These are phyloP conservation scores for Arrhopalites spinosus DNA, from an alignment of 2,888 invertebrate genomes.

Conservation along the genomic window DNA sequence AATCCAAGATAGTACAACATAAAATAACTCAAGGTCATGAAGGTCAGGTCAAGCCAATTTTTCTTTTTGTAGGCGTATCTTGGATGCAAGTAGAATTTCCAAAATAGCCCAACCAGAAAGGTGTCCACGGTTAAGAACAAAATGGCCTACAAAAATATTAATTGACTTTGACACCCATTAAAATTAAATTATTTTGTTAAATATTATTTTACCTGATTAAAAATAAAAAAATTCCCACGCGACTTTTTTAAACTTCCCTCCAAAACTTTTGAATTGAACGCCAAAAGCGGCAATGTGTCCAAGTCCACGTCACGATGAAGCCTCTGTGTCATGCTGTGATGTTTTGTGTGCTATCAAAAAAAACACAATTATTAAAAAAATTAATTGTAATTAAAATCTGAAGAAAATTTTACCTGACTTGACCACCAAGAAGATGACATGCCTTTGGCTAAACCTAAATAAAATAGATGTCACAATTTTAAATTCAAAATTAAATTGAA, in stretches of 20 bases:
- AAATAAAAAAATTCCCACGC: conserved; percentile 48
- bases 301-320: conserved; percentile 51
- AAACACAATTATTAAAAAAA: too few relatives aligned
- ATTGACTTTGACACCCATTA: neutral
- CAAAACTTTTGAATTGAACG: conserved; percentile 50
- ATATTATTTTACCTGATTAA: conserved; percentile 41
- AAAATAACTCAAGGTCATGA: conserved; percentile 49
- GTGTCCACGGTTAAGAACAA: conserved; percentile 52
- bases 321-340: conserved; percentile 54
- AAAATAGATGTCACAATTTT: too few relatives aligned
- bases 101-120: conserved; percentile 46
- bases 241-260: conserved; percentile 44
- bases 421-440: conserved; percentile 49
- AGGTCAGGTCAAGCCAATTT: conserved; percentile 43
- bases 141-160: conserved; percentile 28
- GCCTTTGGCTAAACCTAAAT: too few relatives aligned
- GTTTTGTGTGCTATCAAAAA: too few relatives aligned
- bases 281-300: conserved; percentile 50
- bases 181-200: neutral
- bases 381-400: too few relatives aligned
- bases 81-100: conserved; percentile 52
- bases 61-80: conserved; percentile 42
- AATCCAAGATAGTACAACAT: conserved; percentile 36
- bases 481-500: too few relatives aligned
- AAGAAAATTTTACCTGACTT: conserved; percentile 19